Evolutionary conservation across 2,888 invertebrate species (phyloP).

Genomic region (Lobophora halterata): DNA sequence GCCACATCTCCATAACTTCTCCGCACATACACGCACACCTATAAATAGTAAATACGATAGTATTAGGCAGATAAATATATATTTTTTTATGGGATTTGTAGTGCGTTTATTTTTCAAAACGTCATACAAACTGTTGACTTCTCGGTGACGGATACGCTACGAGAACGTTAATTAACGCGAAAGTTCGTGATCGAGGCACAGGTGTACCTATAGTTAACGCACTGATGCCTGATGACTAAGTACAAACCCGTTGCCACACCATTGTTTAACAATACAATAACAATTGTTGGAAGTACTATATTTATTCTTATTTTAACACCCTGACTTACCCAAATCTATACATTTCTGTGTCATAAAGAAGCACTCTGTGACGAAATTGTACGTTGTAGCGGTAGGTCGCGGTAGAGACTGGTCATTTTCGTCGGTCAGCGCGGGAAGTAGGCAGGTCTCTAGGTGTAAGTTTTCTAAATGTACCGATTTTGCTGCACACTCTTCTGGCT

Average conservation of each 20-base stretch:
- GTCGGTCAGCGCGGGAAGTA: conserved; percentile 84
- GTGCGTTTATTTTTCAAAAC: no score
- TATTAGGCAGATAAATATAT: no score
- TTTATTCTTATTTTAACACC: not conserved
- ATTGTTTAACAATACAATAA: no score
- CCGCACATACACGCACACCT: conserved; percentile 85
- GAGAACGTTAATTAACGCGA: no score
- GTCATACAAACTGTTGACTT: no score
- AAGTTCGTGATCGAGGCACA: no score
- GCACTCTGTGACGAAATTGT: conserved; percentile 93
- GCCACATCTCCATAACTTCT: conserved; percentile 83
- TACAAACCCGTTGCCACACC: no score
- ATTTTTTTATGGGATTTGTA: no score
- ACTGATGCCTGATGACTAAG: no score
- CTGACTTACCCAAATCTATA: conserved; percentile 85
- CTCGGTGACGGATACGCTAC: no score
- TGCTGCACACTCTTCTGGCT: conserved; percentile 80
- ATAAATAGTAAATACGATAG: conserved; percentile 4
- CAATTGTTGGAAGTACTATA: no score
- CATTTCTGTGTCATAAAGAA: conserved; percentile 95
- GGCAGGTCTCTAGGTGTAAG: conserved; percentile 88
- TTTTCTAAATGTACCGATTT: conserved; percentile 87
- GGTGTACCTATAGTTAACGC: no score
- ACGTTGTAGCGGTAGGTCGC: conserved; percentile 81
- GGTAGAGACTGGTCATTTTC: conserved; percentile 66